These are phyloP conservation scores for Gavialis gangeticus DNA, from an alignment of 2,113 vertebrate genomes.

Conservation along the genomic window DNA sequence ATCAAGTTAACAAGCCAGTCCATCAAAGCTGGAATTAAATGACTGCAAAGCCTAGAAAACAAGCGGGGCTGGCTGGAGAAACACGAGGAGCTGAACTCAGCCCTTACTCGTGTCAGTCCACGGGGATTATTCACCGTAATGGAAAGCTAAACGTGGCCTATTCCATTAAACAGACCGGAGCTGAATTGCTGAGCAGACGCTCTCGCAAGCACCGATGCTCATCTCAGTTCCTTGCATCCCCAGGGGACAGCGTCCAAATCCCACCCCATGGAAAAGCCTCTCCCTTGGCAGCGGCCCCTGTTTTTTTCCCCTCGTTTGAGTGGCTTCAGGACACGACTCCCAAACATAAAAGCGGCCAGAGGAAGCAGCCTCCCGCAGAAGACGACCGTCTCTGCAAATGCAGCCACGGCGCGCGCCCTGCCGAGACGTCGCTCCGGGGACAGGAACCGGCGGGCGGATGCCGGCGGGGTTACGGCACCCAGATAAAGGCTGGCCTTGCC, in stretches of 20 bases:
- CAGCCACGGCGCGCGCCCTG: not conserved
- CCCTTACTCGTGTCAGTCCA: not conserved
- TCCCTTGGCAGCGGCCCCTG: slow-evolving; percentile 54
- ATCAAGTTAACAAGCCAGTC: not conserved
- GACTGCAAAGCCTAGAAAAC: not conserved
- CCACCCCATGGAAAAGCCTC: not conserved
- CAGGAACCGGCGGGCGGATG: not conserved
- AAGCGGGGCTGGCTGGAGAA: not conserved
- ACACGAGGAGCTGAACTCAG: not conserved
- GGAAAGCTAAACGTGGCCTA: not conserved
- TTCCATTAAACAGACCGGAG: not conserved
- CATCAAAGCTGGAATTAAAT: not conserved
- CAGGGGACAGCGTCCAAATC: not conserved
- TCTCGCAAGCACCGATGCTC: not conserved
- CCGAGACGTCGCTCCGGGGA: not conserved
- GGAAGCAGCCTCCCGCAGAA: not conserved
- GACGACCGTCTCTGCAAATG: not conserved
- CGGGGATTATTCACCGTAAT: not conserved
- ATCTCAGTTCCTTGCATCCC: not conserved
- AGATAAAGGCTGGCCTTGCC: not conserved
- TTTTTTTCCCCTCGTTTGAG: slow-evolving; percentile 50
- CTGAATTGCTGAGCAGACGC: not conserved
- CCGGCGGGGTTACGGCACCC: not conserved
- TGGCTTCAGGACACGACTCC: not conserved
- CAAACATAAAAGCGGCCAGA: not conserved